Evolutionary conservation across 2,113 vertebrate species (phyloP), one percentile per base, ranked within the genome.

Genomic region (Saccopteryx bilineata): DNA sequence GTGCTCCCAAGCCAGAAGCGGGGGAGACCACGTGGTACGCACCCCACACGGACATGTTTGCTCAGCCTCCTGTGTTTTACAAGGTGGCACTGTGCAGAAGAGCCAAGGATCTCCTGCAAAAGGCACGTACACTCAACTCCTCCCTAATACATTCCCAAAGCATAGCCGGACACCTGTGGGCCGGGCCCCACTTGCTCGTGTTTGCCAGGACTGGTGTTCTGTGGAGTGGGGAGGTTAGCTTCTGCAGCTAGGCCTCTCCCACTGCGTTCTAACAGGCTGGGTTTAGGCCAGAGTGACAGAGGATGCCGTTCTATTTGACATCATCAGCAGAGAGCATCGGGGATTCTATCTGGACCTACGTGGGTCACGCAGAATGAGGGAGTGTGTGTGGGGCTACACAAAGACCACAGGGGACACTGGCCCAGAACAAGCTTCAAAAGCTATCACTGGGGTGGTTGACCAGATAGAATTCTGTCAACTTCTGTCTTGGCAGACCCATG

Each of bases 81-180:
- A n/a, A 48, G 68, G 24, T 11, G 48, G n/a, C 4, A 0, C 15
- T 46, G 48, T 56, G 52, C 23, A 24, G 21, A 50, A 21, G 58
- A 33, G 17, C 5, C 31, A 23, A 48, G 19, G 82, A n/a, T 15
- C 33, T n/a, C 75, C 58, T 6, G 15, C 19, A 63, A 33, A 54
- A 72, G 39, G 48, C 31, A 11, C 0, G 5, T 46, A 66, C 18
- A 9, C 2, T 5, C 1, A 23, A 46, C 31, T 50, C 15, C 4
- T 6, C 54, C 31, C 52, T 54, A n/a, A 48, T 26, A 6, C 0
- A 1, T 4, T 17, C 60, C 72, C 21, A 19, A 21, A 75, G 54
- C 61, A 46, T 46, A 23, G n/a, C 28, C 0, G 0, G 0, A 23
- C 14, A 28, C 68, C 28, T 1, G 5, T 4, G 17, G 46, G 14